Percentiles rank a stretch among this genome's conserved stretches.
Evolutionary conservation across 2,113 vertebrate species (phyloP).

Genomic region (Chlamydotis undulata): DNA sequence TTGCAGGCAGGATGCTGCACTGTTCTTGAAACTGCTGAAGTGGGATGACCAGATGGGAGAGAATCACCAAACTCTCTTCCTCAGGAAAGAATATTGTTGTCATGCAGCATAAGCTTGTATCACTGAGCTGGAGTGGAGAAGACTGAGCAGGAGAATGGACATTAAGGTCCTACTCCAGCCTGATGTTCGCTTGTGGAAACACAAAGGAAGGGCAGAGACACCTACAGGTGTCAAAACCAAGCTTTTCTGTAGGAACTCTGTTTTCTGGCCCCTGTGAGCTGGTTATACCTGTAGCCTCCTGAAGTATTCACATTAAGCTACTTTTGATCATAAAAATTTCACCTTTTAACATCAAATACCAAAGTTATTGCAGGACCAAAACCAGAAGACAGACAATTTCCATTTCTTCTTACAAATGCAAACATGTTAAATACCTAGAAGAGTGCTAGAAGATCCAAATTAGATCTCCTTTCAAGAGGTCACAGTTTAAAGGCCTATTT

Average conservation of each 20-base stretch:
- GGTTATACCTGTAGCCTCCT: background rate
- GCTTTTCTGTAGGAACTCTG: background rate
- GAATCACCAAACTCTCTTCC: background rate
- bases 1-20: background rate
- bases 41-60: background rate
- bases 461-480: background rate
- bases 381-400: background rate
- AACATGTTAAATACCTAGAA: background rate
- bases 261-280: background rate
- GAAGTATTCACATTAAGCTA: background rate
- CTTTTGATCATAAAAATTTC: background rate
- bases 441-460: background rate
- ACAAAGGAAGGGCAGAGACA: background rate
- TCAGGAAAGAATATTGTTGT: background rate
- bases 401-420: background rate
- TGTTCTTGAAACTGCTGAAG: background rate
- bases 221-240: background rate
- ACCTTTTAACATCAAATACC: background rate
- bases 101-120: accelerated
- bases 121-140: background rate
- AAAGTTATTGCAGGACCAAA: background rate
- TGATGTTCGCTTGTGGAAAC: background rate
- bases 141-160: background rate
- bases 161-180: background rate
- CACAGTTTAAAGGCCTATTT: background rate